phyloP scores from a whole-genome alignment of 2,113 vertebrate genomes.

The Trachemys scripta region DNA sequence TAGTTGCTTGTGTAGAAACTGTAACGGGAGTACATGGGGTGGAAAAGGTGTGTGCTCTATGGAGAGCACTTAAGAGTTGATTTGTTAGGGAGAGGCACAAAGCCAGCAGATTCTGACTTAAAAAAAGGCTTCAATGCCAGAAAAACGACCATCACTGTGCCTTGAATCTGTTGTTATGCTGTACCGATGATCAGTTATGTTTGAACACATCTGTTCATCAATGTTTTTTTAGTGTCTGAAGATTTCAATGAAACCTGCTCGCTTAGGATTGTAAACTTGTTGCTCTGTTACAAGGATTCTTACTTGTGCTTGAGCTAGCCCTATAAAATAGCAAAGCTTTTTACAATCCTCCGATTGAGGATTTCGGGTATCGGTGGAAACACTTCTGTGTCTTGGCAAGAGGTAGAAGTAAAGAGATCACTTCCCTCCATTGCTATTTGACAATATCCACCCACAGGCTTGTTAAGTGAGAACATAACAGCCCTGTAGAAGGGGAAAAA shows the following conservation, averaged over 20 bases:
- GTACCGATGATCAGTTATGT: no score
- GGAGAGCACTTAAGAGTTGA: rapidly evolving
- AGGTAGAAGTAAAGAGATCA: background rate
- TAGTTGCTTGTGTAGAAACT: background rate
- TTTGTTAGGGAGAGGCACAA: background rate
- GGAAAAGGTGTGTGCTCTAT: background rate
- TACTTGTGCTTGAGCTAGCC: background rate
- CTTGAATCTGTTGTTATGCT: background rate
- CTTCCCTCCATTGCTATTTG: no score
- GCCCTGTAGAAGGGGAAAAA: background rate
- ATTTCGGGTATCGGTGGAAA: background rate
- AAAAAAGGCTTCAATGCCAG: background rate
- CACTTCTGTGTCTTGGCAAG: background rate
- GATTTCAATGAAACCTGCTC: background rate
- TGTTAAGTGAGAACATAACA: background rate
- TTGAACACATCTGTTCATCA: background rate
- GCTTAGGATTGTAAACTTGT: background rate
- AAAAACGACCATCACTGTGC: background rate
- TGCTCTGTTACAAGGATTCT: background rate
- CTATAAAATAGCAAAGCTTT: background rate
- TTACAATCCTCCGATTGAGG: background rate
- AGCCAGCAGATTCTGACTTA: background rate
- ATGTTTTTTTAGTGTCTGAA: background rate
- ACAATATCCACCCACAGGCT: no score
- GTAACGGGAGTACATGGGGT: background rate